Percentiles rank a stretch among this genome's conserved stretches.
Conservation (phyloP, 1,140 invertebrate species). For the Drosophila lini region DNA sequence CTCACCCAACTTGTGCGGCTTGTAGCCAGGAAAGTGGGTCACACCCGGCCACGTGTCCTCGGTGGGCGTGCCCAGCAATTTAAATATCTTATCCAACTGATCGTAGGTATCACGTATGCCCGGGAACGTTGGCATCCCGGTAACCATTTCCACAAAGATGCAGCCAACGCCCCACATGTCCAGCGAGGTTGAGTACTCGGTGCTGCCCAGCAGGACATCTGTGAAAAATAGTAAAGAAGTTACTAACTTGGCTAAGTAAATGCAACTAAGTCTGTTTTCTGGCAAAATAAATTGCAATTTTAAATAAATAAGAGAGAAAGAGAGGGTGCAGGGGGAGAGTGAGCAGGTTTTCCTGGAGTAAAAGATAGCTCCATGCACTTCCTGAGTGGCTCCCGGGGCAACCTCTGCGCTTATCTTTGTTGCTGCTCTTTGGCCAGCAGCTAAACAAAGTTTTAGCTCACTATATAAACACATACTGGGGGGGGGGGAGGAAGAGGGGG, state of each 20-base stretch:
- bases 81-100: slow-evolving; percentile 98
- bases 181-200: slow-evolving; percentile 96
- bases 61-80: slow-evolving; percentile 95
- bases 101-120: slow-evolving; percentile 97
- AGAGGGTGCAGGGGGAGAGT: neutral
- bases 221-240: slow-evolving; percentile 3
- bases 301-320: slow-evolving; percentile 64
- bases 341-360: slow-evolving; percentile 3
- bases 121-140: slow-evolving; percentile 97
- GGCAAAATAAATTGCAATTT: slow-evolving; percentile 74
- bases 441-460: slow-evolving; percentile 59
- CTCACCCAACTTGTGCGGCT: slow-evolving; percentile 90
- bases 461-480: slow-evolving; percentile 11
- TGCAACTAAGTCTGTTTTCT: slow-evolving; percentile 56
- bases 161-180: slow-evolving; percentile 99
- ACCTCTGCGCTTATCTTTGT: slow-evolving; percentile 51
- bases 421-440: slow-evolving; percentile 45
- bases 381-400: slow-evolving; percentile 14
- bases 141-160: slow-evolving; percentile 99
- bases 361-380: slow-evolving; percentile 33
- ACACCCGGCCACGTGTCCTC: slow-evolving; percentile 96
- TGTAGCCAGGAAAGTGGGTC: slow-evolving; percentile 93
- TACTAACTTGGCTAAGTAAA: slow-evolving; percentile 64
- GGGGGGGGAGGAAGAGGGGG: neutral
- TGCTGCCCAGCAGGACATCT: slow-evolving; percentile 98